Evolutionary conservation across 1,140 invertebrate genomes (phyloP).

Genomic region (Anagrus nilaparvatae): DNA sequence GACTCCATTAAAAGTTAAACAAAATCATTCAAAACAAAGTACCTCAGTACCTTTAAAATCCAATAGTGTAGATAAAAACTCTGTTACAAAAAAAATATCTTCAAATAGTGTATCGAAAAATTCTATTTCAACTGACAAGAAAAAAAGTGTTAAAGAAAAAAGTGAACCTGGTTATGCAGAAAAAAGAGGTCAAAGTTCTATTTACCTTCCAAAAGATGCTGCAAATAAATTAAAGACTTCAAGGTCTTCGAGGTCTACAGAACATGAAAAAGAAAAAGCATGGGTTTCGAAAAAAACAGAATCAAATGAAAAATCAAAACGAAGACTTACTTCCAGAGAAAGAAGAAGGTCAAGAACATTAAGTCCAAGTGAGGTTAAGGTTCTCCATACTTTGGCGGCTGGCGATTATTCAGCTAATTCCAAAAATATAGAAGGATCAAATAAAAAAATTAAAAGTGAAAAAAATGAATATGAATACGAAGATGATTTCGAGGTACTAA

Average conservation of each 20-base stretch:
- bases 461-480: constrained; percentile 26
- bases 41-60: not conserved
- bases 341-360: constrained; percentile 27
- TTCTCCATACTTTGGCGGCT: constrained; percentile 18
- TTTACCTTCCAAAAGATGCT: constrained; percentile 24
- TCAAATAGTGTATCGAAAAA: constrained; percentile 13
- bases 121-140: not conserved
- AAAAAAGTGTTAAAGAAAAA: constrained; percentile 11
- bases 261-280: constrained; percentile 5
- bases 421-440: not conserved
- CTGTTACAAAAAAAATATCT: constrained; percentile 7
- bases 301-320: not conserved
- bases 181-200: constrained; percentile 26
- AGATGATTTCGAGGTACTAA: constrained; percentile 42
- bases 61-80: constrained; percentile 2
- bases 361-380: constrained; percentile 32
- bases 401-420: not conserved
- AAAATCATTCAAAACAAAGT: constrained; percentile 1
- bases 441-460: not conserved
- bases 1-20: constrained; percentile 8
- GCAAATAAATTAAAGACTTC: constrained; percentile 12
- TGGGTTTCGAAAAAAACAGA: too few species aligned
- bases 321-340: constrained; percentile 20
- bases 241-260: not conserved
- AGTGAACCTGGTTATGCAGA: constrained; percentile 17